phyloP scores from a whole-genome alignment of 2,888 invertebrate species.

The Pyrgus malvae region DNA sequence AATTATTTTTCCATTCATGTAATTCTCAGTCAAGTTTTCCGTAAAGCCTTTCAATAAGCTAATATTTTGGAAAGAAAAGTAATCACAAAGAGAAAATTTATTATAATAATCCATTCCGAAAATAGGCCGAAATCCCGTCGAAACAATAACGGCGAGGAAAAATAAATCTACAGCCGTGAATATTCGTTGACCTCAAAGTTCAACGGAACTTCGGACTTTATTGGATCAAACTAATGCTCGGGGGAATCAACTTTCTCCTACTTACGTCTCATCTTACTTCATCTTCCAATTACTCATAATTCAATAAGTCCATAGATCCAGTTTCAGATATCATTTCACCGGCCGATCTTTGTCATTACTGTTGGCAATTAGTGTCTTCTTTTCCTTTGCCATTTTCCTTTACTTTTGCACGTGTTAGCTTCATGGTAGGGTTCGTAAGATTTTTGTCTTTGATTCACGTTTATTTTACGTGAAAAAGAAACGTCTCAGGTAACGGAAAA shows the following conservation, averaged over 20 bases:
- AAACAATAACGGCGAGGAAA: conserved; percentile 15
- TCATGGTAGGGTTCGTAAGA: background rate
- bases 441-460: background rate
- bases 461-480: background rate
- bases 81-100: conserved; percentile 13
- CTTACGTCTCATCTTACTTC: conserved; percentile 25
- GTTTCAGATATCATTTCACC: conserved; percentile 25
- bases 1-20: too few species aligned
- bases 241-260: conserved; percentile 23
- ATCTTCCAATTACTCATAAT: conserved; percentile 27
- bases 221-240: conserved; percentile 23
- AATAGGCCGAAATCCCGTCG: conserved; percentile 12
- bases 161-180: conserved; percentile 19
- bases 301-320: conserved; percentile 23
- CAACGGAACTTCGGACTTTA: conserved; percentile 17
- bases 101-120: conserved; percentile 13
- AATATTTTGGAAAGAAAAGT: conserved; percentile 13
- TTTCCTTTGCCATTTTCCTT: background rate
- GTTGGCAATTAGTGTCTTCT: conserved; percentile 17
- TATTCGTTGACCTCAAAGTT: conserved; percentile 24
- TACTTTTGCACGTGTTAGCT: background rate
- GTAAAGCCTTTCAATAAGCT: background rate
- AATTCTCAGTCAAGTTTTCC: background rate
- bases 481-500: too few species aligned
- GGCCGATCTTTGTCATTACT: conserved; percentile 17